Percentiles rank a stretch among this genome's conserved stretches.
These are phyloP conservation scores for Pecten maximus DNA, from an alignment of 2,888 invertebrate genomes.

Conservation along the genomic window DNA sequence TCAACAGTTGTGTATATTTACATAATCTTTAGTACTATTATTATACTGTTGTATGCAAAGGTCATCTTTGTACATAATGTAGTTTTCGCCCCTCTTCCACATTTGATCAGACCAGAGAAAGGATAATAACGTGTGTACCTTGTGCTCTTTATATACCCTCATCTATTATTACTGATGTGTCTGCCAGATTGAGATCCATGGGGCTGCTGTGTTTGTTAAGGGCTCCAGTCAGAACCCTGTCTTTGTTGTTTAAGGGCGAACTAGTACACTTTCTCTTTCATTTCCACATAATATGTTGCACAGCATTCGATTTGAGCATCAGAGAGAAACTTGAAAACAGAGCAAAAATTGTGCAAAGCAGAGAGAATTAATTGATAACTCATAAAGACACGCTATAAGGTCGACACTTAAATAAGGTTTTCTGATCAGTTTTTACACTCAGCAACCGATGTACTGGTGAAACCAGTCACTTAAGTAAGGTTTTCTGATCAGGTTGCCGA, in stretches of 20 bases:
- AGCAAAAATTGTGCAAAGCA: slow-evolving; percentile 8
- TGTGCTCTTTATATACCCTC: not conserved
- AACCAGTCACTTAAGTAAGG: not conserved
- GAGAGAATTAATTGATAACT: not conserved
- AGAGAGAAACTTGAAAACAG: not conserved
- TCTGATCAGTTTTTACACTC: not conserved
- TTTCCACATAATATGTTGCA: not conserved
- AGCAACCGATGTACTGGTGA: not conserved
- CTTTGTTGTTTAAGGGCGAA: not conserved
- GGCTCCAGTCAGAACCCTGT: not conserved
- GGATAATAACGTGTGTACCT: not conserved
- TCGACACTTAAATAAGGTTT: not conserved
- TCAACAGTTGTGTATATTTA: no score
- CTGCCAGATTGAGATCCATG: slow-evolving; percentile 27
- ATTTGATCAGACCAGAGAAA: not conserved
- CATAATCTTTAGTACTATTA: not conserved
- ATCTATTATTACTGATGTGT: slow-evolving; percentile 11
- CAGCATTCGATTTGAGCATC: not conserved
- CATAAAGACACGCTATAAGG: not conserved
- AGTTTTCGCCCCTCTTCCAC: not conserved
- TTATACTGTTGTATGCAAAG: not conserved
- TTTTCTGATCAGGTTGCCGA: no score
- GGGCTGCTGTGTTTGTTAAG: not conserved
- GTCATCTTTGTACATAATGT: not conserved
- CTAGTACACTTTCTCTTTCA: slow-evolving; percentile 3